Evolutionary conservation across 1,140 invertebrate species (phyloP), one percentile per base, ranked within the genome.

Genomic region (Pseudachorutes palmiensis): DNA sequence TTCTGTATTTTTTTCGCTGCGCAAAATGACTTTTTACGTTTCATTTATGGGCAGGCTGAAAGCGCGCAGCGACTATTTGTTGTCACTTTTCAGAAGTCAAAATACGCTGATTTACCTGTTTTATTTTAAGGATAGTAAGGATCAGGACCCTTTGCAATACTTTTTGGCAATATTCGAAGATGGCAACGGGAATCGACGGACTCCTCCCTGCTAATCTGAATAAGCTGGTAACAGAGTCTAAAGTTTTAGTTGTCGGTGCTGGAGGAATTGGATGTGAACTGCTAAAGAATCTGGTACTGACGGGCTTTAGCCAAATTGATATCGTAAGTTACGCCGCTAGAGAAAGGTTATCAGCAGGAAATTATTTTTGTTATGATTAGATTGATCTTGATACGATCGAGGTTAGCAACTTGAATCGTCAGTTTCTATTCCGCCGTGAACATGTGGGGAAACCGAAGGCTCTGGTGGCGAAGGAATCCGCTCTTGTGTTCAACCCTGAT

Each of bases 341-440:
- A n/a, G n/a, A n/a, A n/a, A n/a, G n/a, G n/a, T n/a, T n/a, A n/a
- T n/a, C n/a, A n/a, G n/a, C n/a, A n/a, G n/a, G n/a, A n/a, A n/a
- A n/a, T n/a, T n/a, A n/a, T n/a, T n/a, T n/a, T n/a, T n/a, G 24
- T 51, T 2, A 30, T 1, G 31, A 31, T 72, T 79, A 98, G 95
- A 97, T 99, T 81, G 97, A 99, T 83, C 83, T 99, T 75, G 97
- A 99, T 78, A 99, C 94, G 1, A 99, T 99, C 76, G 97, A 99
- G 82, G 90, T 99, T n/a, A 97, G 93, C 79, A 99, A 99, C 78
- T 82, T 99, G 36, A 99, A 99, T 78, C 83, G 97, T 19, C 97
- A 99, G 78, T 99, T 99, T 80, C 79, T 99, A 1, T 99, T 99
- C 77, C 89, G 94, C 76, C 94, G 94, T 75, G 88, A 96, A 76